Percentiles rank a stretch among this genome's conserved stretches.
Evolutionary conservation across 2,888 invertebrate species (phyloP).

Genomic region (Drosophila niveifrons): DNA sequence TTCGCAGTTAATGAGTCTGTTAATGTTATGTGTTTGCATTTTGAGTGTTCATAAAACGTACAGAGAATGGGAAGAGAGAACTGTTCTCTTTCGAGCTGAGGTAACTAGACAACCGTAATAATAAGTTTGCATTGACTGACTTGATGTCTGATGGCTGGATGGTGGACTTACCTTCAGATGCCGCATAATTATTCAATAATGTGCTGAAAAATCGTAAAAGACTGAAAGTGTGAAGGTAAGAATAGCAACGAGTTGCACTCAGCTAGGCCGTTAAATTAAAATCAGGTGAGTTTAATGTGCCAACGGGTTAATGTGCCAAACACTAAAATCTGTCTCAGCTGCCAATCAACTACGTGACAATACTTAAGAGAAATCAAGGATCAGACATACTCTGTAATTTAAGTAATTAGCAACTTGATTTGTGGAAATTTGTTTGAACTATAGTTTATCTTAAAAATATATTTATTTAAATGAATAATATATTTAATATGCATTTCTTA

Average conservation of each 20-base stretch:
- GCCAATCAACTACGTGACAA: not conserved
- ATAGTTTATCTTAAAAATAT: no score
- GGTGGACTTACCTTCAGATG: slow-evolving; percentile 47
- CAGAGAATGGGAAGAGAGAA: not conserved
- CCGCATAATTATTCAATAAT: slow-evolving; percentile 76
- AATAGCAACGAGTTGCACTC: slow-evolving; percentile 11
- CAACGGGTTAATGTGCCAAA: slow-evolving; percentile 22
- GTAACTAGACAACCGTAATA: slow-evolving; percentile 40
- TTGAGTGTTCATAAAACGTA: slow-evolving; percentile 74
- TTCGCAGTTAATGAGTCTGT: slow-evolving; percentile 77
- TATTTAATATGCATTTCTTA: no score
- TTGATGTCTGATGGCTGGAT: slow-evolving; percentile 8
- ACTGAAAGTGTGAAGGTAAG: slow-evolving; percentile 13
- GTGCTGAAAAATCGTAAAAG: slow-evolving; percentile 69
- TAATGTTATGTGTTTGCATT: slow-evolving; percentile 77
- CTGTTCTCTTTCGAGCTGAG: not conserved
- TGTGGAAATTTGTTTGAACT: no score
- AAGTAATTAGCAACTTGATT: no score
- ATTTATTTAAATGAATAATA: no score
- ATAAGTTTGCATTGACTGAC: slow-evolving; percentile 34
- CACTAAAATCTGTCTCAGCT: slow-evolving; percentile 3
- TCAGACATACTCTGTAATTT: not conserved
- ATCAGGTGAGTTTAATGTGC: slow-evolving; percentile 35
- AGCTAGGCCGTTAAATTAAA: slow-evolving; percentile 21
- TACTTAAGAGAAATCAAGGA: not conserved